A percentile compares a stretch with the other conserved stretches of the same genome.
phyloP scores from a whole-genome alignment of 2,888 invertebrate genomes.

The Conistra vaccinii region DNA sequence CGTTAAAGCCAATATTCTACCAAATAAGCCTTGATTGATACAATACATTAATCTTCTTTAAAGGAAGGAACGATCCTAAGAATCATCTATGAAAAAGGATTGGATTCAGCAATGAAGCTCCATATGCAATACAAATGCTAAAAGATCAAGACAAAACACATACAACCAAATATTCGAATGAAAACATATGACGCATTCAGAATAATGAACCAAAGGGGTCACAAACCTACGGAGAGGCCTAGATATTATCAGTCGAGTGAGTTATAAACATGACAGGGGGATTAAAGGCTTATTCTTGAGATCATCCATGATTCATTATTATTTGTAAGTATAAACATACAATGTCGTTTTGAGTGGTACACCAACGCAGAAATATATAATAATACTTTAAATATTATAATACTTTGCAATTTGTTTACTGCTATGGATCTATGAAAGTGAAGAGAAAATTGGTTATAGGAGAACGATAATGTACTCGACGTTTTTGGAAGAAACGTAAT shows the following conservation, averaged over 20 bases:
- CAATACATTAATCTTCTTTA: too few relatives aligned
- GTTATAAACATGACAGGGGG: conserved; percentile 55
- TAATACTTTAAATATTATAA: too few relatives aligned
- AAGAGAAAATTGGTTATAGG: not conserved
- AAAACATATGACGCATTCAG: conserved; percentile 1
- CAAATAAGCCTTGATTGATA: too few relatives aligned
- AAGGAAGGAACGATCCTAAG: not conserved
- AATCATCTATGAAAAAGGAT: not conserved
- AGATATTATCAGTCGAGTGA: conserved; percentile 56
- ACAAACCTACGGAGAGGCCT: conserved; percentile 58
- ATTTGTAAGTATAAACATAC: conserved; percentile 40
- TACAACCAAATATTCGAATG: conserved; percentile 27
- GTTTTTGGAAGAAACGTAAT: not conserved
- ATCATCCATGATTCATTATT: conserved; percentile 62
- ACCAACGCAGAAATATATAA: conserved; percentile 30
- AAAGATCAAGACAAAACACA: conserved; percentile 8
- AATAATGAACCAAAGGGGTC: conserved; percentile 51
- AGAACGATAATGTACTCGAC: not conserved
- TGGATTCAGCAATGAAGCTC: not conserved
- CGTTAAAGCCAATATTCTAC: too few relatives aligned
- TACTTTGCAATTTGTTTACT: conserved; percentile 15
- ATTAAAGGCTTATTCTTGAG: conserved; percentile 59
- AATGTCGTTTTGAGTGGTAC: conserved; percentile 35
- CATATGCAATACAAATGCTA: not conserved
- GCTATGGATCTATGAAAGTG: not conserved